Base-by-base conservation (phyloP, 2,888 invertebrate genomes). In the Lasioglossum vierecki region DNA sequence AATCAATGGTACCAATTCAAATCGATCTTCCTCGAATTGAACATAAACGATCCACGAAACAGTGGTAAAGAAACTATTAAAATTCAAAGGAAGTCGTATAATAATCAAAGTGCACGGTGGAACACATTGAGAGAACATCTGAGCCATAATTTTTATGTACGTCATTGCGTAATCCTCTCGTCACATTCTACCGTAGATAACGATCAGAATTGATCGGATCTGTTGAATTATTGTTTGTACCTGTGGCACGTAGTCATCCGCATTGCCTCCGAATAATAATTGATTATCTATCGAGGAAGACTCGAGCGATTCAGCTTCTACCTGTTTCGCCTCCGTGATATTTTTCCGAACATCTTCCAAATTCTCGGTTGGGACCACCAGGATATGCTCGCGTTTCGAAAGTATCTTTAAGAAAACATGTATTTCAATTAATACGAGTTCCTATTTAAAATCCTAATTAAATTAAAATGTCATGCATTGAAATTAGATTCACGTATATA, bases 271-370 rank as follows among this genome's bases (percentile, higher is more conserved):
- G 39, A 79, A 70, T 26, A 80, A 79, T 18, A 72, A 53, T 53
- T 76, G 70, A 2, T 11, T 79, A 18, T 84, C 79, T 22, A 71
- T 35, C 68, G 71, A 35, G 35, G 76, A 44, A 8, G 74, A 72
- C 30, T 76, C 76, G 44, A 76, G 26, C 26, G 4, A 72, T 63
- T 76, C 77, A 6, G 82, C 74, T 70, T 79, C 82, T 22, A 72
- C 76, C 39, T 77, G 49, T 3, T 77, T 80, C 5, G 84, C 57
- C 15, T 89, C 89, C 26, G 91, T 91, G 39, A 91, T 90, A 44
- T 91, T 91, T 57, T 82, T 91, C 13, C 88, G 82, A 15, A 91
- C 88, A 72, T 91, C 90, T 22, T 91, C 91, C 75, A 91, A 82
- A 39, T 91, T 86, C 35, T 71, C 83, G 13, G 83, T 74, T 0